phyloP scores from a whole-genome alignment of 2,113 vertebrate species.

The Halcyon malimbica region DNA sequence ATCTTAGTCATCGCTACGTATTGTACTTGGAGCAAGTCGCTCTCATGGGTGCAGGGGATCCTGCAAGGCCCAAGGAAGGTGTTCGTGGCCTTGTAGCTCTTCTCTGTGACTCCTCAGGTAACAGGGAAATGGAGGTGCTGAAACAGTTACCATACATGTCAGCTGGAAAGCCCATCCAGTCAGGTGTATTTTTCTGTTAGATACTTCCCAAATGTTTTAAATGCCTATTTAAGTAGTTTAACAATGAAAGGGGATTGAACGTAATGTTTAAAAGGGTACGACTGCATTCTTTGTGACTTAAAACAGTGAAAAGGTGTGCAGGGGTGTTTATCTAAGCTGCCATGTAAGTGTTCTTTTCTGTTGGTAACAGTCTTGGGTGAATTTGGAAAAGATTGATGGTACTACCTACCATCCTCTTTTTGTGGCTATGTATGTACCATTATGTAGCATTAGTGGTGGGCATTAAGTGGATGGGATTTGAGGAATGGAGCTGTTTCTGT shows the following conservation, averaged over 20 bases:
- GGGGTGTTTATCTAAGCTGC: background rate
- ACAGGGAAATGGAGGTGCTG: background rate
- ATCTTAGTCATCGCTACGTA: background rate
- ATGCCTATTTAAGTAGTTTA: background rate
- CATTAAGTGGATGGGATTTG: background rate
- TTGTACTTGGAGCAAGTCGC: background rate
- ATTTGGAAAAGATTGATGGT: background rate
- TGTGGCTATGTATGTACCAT: background rate
- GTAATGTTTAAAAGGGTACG: background rate
- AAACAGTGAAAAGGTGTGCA: background rate
- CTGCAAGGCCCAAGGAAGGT: background rate
- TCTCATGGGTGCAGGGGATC: background rate
- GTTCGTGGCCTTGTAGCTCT: background rate
- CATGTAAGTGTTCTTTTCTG: background rate
- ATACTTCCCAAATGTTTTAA: background rate
- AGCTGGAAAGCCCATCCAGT: background rate
- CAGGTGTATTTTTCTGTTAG: background rate
- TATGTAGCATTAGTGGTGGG: background rate
- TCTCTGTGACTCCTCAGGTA: background rate
- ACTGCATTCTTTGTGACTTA: background rate
- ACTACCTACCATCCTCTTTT: background rate
- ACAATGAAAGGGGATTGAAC: background rate
- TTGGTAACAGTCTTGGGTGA: background rate
- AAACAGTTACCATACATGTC: background rate
- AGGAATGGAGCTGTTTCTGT: background rate